A percentile compares a stretch with the other conserved stretches of the same genome.
Evolutionary conservation across 2,888 invertebrate species (phyloP).

Genomic region (Amphiduros pacificus): DNA sequence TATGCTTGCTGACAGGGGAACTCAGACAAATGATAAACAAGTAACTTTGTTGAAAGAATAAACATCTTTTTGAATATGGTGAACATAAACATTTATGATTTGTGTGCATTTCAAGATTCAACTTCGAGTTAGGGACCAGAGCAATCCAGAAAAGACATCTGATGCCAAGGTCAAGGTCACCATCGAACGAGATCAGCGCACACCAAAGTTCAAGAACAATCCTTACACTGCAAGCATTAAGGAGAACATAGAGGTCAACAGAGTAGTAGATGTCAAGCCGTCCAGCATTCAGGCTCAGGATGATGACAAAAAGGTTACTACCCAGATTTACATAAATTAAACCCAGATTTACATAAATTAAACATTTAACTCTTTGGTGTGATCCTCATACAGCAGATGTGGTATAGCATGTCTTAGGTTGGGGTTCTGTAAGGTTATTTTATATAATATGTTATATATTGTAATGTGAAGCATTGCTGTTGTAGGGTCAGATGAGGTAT

Average conservation of each 20-base stretch:
- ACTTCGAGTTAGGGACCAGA: slow-evolving; percentile 26
- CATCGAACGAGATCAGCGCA: slow-evolving; percentile 23
- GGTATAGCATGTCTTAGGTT: too few relatives aligned
- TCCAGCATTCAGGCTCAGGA: slow-evolving; percentile 20
- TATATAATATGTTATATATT: background rate
- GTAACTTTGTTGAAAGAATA: too few relatives aligned
- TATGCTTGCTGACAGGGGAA: too few relatives aligned
- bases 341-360: too few relatives aligned
- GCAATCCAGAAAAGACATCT: slow-evolving; percentile 24
- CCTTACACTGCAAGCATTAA: slow-evolving; percentile 25
- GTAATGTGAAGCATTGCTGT: too few relatives aligned
- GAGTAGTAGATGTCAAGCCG: slow-evolving; percentile 20
- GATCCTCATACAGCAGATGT: too few relatives aligned
- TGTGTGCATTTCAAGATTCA: slow-evolving; percentile 24
- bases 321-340: background rate
- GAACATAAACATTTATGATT: too few relatives aligned
- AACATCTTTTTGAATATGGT: too few relatives aligned
- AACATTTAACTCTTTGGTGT: too few relatives aligned
- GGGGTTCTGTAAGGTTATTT: too few relatives aligned
- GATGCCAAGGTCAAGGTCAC: slow-evolving; percentile 23
- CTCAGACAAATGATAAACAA: too few relatives aligned
- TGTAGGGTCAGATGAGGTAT: slow-evolving; percentile 41
- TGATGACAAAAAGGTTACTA: slow-evolving; percentile 23
- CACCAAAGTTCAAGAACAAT: slow-evolving; percentile 24
- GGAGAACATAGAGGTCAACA: slow-evolving; percentile 19